Conservation (phyloP, 2,888 invertebrate genomes). For the Troglohyphantes excavatus region DNA sequence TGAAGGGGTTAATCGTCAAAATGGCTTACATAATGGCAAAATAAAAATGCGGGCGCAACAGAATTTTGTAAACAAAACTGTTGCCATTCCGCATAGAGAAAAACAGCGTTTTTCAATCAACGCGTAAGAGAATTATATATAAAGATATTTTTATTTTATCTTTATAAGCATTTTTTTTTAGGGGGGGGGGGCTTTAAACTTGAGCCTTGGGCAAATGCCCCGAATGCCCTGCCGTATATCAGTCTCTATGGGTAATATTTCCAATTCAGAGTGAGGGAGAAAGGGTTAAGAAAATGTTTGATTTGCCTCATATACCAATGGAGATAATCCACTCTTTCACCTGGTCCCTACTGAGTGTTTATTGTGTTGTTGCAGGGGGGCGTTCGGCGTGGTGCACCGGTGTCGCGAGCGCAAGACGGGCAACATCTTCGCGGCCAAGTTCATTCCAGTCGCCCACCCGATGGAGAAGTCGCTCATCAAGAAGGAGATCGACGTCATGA, state of each 20-base stretch:
- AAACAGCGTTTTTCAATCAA: no score
- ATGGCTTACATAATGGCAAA: no score
- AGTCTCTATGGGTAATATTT: not conserved
- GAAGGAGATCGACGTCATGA: slow-evolving; percentile 99
- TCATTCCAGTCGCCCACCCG: slow-evolving; percentile 95
- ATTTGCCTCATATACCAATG: not conserved
- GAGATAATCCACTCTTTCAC: not conserved
- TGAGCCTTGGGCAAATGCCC: not conserved
- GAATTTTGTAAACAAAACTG: no score
- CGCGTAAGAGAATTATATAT: no score
- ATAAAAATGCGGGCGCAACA: no score
- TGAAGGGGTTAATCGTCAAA: no score
- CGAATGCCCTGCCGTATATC: no score
- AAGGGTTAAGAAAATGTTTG: not conserved
- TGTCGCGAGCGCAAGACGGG: slow-evolving; percentile 99
- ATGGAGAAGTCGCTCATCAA: slow-evolving; percentile 98
- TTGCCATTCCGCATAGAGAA: no score
- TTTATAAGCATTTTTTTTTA: no score
- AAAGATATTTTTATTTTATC: no score
- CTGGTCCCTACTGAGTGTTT: not conserved
- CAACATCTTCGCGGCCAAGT: slow-evolving; percentile 99
- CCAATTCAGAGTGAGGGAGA: no score
- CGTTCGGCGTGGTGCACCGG: slow-evolving; percentile 99
- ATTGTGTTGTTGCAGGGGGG: slow-evolving; percentile 85
- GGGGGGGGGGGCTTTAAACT: no score